These are phyloP conservation scores for Prolemur simus DNA, from an alignment of 2,113 vertebrate species.

Conservation along the genomic window DNA sequence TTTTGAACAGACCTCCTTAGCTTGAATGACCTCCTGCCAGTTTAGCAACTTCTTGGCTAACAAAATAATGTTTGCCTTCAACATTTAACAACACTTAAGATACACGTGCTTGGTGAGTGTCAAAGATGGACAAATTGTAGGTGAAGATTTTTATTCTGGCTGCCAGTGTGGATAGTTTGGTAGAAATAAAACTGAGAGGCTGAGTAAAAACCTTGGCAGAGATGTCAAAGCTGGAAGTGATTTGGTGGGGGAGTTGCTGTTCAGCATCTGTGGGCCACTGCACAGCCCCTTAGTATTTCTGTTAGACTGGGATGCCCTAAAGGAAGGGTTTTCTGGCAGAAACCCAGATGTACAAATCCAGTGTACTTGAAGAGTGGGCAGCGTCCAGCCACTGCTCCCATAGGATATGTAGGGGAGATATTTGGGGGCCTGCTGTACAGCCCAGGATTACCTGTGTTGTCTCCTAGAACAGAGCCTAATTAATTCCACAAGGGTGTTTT, in stretches of 20 bases:
- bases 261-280: slow-evolving; percentile 57
- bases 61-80: slow-evolving; percentile 58
- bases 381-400: not conserved
- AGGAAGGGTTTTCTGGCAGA: slow-evolving; percentile 38
- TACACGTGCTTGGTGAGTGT: slow-evolving; percentile 54
- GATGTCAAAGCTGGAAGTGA: slow-evolving; percentile 62
- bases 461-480: not conserved
- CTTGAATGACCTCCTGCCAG: slow-evolving; percentile 41
- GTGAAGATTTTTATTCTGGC: slow-evolving; percentile 60
- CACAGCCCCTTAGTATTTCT: slow-evolving; percentile 39
- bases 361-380: not conserved
- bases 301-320: slow-evolving; percentile 8
- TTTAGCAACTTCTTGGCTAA: slow-evolving; percentile 55
- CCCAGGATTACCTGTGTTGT: not conserved
- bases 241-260: slow-evolving; percentile 61
- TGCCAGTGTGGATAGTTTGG: slow-evolving; percentile 55
- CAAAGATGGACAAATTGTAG: slow-evolving; percentile 64
- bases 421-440: not conserved
- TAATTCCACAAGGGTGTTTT: not conserved
- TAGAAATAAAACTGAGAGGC: slow-evolving; percentile 60
- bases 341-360: not conserved
- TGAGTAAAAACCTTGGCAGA: slow-evolving; percentile 65
- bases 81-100: slow-evolving; percentile 44
- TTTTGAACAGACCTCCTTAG: slow-evolving; percentile 55
- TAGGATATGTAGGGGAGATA: not conserved